Evolutionary conservation across 2,888 invertebrate genomes (phyloP).

Genomic region (Drosophila affinis): DNA sequence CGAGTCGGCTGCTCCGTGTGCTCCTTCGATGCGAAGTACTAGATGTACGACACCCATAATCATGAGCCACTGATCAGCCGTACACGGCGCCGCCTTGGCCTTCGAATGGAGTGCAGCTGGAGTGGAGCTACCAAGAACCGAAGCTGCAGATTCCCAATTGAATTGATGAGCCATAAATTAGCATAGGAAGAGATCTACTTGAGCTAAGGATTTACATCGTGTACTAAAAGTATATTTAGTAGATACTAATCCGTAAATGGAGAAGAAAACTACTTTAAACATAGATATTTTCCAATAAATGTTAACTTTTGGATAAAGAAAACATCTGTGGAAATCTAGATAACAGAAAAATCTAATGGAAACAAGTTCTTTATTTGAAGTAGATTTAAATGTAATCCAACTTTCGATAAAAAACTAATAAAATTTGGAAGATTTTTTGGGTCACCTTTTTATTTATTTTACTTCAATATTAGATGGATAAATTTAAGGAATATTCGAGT

Average conservation of each 20-base stretch:
- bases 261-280: too few relatives aligned
- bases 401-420: too few relatives aligned
- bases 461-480: background rate
- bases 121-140: constrained; percentile 3
- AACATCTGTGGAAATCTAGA: too few relatives aligned
- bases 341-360: too few relatives aligned
- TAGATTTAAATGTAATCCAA: too few relatives aligned
- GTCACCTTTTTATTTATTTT: too few relatives aligned
- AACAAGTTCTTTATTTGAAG: too few relatives aligned
- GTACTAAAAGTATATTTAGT: background rate
- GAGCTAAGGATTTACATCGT: background rate
- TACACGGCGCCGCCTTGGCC: constrained; percentile 14
- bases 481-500: background rate
- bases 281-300: too few relatives aligned
- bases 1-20: constrained; percentile 7
- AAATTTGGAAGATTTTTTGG: too few relatives aligned
- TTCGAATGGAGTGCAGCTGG: constrained; percentile 9
- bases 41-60: constrained; percentile 65
- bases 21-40: constrained; percentile 19
- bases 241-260: background rate
- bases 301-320: too few relatives aligned
- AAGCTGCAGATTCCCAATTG: background rate
- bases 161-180: constrained; percentile 7
- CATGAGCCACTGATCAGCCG: constrained; percentile 66
- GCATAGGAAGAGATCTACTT: background rate